These are phyloP conservation scores for Muraenolepis orangiensis DNA, from an alignment of 2,797 vertebrate genomes.

Conservation along the genomic window DNA sequence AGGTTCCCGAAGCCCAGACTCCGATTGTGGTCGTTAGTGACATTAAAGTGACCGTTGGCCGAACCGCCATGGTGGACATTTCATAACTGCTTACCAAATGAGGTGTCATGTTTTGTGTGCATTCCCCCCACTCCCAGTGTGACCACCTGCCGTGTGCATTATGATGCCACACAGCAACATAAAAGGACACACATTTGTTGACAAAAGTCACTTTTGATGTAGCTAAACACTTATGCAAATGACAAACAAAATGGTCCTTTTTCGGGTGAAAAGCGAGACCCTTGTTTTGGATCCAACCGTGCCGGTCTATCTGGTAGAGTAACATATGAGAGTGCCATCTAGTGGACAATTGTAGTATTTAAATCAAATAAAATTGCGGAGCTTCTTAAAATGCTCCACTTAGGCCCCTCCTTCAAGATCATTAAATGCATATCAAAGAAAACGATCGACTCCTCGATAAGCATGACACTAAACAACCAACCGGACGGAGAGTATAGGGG, in stretches of 20 bases:
- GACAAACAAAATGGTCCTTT: not conserved
- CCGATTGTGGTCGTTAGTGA: not conserved
- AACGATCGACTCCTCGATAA: not conserved
- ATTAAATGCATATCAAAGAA: not conserved
- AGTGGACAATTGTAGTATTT: not conserved
- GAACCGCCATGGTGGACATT: not conserved
- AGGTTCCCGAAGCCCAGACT: not conserved
- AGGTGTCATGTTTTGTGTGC: not conserved
- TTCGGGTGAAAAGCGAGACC: not conserved
- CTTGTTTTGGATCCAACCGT: not conserved
- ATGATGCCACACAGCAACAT: not conserved
- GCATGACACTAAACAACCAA: not conserved
- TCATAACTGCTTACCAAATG: not conserved
- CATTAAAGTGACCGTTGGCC: not conserved
- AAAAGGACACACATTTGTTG: not conserved
- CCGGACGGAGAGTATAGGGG: not conserved
- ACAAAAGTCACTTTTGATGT: too few species aligned
- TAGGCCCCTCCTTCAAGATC: not conserved
- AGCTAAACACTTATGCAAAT: not conserved
- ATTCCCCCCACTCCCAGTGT: not conserved
- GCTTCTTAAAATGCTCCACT: not conserved
- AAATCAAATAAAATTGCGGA: not conserved
- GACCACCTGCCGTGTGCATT: not conserved
- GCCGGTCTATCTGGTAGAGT: not conserved
- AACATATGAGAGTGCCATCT: constrained; percentile 2